A percentile compares a stretch with the other conserved stretches of the same genome.
Conservation (phyloP, 2,113 vertebrate species). For the Oceanodroma tethys region DNA sequence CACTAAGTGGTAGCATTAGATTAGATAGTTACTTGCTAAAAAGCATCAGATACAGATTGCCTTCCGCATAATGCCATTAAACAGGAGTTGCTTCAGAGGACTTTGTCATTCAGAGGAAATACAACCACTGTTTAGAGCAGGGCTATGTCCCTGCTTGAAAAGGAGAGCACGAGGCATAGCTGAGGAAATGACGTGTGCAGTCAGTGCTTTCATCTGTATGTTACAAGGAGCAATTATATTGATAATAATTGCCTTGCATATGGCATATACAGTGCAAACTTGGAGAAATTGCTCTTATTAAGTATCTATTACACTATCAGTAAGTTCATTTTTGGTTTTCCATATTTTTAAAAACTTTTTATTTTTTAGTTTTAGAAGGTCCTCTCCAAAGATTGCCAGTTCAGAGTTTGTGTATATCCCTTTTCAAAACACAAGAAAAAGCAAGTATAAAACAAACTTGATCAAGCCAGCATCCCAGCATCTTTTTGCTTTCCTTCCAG, state of each 20-base stretch:
- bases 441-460: neutral
- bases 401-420: neutral
- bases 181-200: neutral
- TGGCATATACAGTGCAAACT: neutral
- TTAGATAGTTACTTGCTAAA: neutral
- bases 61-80: neutral
- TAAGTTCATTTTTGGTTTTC: neutral
- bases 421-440: neutral
- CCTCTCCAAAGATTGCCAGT: neutral
- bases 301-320: neutral
- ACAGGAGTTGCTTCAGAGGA: neutral
- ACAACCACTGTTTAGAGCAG: neutral
- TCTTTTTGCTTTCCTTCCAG: neutral
- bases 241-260: neutral
- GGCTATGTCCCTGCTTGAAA: neutral
- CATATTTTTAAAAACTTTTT: neutral
- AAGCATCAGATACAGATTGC: neutral
- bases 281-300: neutral
- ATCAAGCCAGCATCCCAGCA: neutral
- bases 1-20: neutral
- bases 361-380: neutral
- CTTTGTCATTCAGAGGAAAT: neutral
- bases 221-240: neutral
- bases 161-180: neutral
- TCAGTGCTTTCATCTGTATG: neutral